These are phyloP conservation scores for Ophioderma brevispina DNA, from an alignment of 35 echinoderm and acorn worm genomes.

Conservation along the genomic window DNA sequence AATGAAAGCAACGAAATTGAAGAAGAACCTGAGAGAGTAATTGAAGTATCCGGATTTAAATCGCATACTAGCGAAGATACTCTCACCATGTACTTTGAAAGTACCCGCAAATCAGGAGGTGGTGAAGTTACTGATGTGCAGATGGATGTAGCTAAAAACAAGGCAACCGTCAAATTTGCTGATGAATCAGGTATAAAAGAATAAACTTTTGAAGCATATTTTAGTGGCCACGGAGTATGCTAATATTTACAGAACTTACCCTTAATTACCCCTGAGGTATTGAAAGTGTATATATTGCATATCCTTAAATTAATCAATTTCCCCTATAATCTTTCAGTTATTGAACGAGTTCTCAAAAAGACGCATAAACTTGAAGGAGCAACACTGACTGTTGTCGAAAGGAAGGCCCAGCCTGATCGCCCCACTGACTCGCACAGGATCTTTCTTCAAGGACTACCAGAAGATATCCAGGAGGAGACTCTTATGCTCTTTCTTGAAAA, in stretches of 20 bases:
- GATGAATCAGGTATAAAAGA: background rate
- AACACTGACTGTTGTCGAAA: background rate
- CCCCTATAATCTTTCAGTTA: background rate
- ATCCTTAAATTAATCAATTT: no score
- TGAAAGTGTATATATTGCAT: no score
- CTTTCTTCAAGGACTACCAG: slow-evolving; percentile 21
- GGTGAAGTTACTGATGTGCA: background rate
- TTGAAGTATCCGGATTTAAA: slow-evolving; percentile 8
- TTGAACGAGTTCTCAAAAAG: background rate
- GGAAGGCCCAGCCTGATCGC: background rate
- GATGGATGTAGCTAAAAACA: background rate
- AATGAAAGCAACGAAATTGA: no score
- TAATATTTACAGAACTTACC: no score
- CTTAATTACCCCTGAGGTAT: no score
- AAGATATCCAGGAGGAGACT: background rate
- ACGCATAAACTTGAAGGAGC: background rate
- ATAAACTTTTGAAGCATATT: no score
- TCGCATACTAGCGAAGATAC: background rate
- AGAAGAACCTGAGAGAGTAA: background rate
- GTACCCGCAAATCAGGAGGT: slow-evolving; percentile 5
- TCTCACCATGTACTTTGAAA: slow-evolving; percentile 12
- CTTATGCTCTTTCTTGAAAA: slow-evolving; percentile 28
- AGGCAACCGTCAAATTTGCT: background rate
- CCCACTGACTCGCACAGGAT: background rate
- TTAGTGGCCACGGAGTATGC: no score